Percentiles rank a stretch among this genome's conserved stretches.
phyloP scores from a whole-genome alignment of 2,888 invertebrate genomes.

The Congeria kusceri region DNA sequence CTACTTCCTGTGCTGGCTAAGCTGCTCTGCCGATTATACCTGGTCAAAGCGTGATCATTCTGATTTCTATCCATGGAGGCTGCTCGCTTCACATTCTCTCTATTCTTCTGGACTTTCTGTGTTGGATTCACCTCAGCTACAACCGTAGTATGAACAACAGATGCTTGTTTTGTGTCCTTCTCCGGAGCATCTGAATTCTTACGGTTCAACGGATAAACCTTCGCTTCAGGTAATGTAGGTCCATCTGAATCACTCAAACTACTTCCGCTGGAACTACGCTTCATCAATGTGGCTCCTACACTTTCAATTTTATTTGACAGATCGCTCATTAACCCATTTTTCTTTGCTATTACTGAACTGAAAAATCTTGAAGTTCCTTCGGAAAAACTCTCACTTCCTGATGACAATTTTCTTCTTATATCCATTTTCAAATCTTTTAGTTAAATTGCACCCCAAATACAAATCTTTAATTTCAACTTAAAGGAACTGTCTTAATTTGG shows the following conservation, averaged over 20 bases:
- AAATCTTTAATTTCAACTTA: too few species aligned
- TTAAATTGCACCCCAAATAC: too few species aligned
- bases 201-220: not conserved
- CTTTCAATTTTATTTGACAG: slow-evolving; percentile 82
- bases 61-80: slow-evolving; percentile 36
- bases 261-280: slow-evolving; percentile 69
- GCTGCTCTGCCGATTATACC: slow-evolving; percentile 40
- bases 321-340: slow-evolving; percentile 82
- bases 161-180: slow-evolving; percentile 14
- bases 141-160: not conserved
- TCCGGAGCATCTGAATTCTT: not conserved
- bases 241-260: slow-evolving; percentile 66
- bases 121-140: slow-evolving; percentile 30
- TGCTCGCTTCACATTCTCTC: slow-evolving; percentile 31
- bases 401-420: slow-evolving; percentile 59
- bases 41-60: slow-evolving; percentile 24
- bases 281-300: slow-evolving; percentile 70
- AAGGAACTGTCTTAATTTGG: too few species aligned
- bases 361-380: slow-evolving; percentile 82
- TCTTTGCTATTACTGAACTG: slow-evolving; percentile 81
- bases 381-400: slow-evolving; percentile 71
- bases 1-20: slow-evolving; percentile 48
- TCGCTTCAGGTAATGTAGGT: slow-evolving; percentile 20
- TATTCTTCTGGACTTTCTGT: slow-evolving; percentile 30
- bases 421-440: slow-evolving; percentile 37